phyloP scores from a whole-genome alignment of 2,797 vertebrate species.

The Takifugu ocellatus region DNA sequence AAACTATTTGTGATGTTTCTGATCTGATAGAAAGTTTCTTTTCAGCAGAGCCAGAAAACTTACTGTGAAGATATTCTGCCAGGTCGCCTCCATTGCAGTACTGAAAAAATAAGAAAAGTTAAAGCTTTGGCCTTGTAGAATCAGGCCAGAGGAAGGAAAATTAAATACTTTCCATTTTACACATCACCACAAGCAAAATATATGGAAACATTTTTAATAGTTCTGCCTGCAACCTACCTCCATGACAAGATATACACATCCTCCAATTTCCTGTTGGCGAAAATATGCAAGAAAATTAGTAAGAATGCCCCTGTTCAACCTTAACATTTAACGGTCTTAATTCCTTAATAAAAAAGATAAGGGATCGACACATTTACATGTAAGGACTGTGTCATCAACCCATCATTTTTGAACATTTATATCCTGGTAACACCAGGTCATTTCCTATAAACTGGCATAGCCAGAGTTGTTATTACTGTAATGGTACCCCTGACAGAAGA shows the following conservation, averaged over 20 bases:
- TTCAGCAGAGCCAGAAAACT: constrained; percentile 60
- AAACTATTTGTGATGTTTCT: no score
- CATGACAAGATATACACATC: neutral
- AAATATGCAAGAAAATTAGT: neutral
- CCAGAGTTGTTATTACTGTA: no score
- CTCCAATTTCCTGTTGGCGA: neutral
- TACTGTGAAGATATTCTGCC: constrained; percentile 96
- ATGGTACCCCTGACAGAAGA: no score
- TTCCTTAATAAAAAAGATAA: no score
- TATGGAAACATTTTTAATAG: neutral
- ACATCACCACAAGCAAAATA: neutral
- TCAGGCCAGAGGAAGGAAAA: neutral
- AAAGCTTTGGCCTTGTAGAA: neutral
- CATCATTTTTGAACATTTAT: no score
- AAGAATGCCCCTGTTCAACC: neutral
- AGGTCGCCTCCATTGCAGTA: constrained; percentile 99
- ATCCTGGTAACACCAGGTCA: no score
- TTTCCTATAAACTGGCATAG: no score
- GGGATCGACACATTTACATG: no score
- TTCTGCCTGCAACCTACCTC: neutral
- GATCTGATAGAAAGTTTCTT: no score
- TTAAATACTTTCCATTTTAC: neutral
- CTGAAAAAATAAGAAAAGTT: constrained; percentile 67
- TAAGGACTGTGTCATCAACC: no score
- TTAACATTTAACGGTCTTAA: no score